Base-by-base conservation (phyloP, 2,797 vertebrate species). In the Orientallactaga sibirica region DNA sequence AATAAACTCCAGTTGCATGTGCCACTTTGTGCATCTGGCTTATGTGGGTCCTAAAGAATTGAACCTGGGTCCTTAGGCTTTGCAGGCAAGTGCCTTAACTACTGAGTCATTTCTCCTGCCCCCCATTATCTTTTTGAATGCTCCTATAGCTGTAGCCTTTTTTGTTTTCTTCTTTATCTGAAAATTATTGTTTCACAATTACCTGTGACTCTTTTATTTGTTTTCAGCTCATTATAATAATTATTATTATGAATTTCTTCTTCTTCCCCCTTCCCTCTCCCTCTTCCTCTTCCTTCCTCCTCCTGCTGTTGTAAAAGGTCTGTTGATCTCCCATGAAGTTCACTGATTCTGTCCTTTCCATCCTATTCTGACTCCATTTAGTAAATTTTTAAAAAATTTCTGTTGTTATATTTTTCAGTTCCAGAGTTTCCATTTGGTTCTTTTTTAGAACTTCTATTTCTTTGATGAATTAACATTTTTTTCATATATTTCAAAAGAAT, bases 391-490 rank as follows among this genome's bases (percentile, higher is more conserved):
- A 48, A 48, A 73, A 76, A 33, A 76, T 76, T 92, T 91, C 20
- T 87, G 3, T 84, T 90, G 52, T 29, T 84, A 1, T 80, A 52
- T 92, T 61, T 74, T 96, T 89, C 3, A 33, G 16, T 80, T 83
- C 71, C 88, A 8, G 88, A 73, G 75, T 85, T 96, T 92, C 33
- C 19, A 88, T 55, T 85, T 92, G 43, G 33, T 87, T 90, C 55
- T 94, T 87, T 29, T 94, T 84, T 29, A 27, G 80, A 86, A 93
- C 33, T 80, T 84, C 19, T 83, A 11, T 91, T 86, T 92, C 55
- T 90, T 86, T 94, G 70, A 27, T 81, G 25, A 86, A 8, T 58
- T 94, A 93, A 93, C 74, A 43, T 48, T 0, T 73, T 85, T 87
- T 48, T 48, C 48, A 58, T 58, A 58, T 58, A 58, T 58, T 58